Conservation (phyloP, 2,888 invertebrate species). For the Apotomis betuletana region DNA sequence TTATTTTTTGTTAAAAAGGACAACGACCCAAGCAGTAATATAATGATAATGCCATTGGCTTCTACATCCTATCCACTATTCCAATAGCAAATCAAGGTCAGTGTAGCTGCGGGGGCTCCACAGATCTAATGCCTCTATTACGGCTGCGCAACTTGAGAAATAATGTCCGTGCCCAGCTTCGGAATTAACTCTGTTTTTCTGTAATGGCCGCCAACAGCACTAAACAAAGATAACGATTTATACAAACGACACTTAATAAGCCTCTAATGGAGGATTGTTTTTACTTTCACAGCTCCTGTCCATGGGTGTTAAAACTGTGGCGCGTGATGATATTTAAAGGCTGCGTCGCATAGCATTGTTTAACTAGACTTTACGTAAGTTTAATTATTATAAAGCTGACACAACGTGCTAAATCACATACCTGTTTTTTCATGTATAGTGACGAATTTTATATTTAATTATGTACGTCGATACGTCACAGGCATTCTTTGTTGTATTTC, state of each 20-base stretch:
- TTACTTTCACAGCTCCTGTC: conserved; percentile 39
- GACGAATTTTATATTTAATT: too few species aligned
- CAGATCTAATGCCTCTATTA: conserved; percentile 24
- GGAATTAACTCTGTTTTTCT: conserved; percentile 39
- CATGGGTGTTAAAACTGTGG: too few species aligned
- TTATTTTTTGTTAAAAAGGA: too few species aligned
- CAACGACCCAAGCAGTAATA: too few species aligned
- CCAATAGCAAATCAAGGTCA: conserved; percentile 22
- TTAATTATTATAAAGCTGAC: too few species aligned
- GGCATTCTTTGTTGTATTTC: too few species aligned
- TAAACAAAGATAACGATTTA: conserved; percentile 43
- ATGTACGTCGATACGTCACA: too few species aligned
- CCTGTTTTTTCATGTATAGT: too few species aligned
- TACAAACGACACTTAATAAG: conserved; percentile 45
- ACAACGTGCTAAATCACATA: too few species aligned
- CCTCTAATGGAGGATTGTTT: conserved; percentile 45
- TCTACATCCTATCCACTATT: conserved; percentile 13
- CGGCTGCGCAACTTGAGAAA: not conserved
- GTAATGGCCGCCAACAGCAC: conserved; percentile 34
- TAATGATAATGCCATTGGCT: conserved; percentile 11
- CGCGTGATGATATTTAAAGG: too few species aligned
- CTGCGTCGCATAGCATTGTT: too few species aligned
- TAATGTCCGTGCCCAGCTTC: conserved; percentile 20
- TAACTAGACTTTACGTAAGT: too few species aligned
- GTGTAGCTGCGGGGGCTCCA: not conserved